These are phyloP conservation scores for Brotula barbata DNA, from an alignment of 2,797 vertebrate species.

Conservation along the genomic window DNA sequence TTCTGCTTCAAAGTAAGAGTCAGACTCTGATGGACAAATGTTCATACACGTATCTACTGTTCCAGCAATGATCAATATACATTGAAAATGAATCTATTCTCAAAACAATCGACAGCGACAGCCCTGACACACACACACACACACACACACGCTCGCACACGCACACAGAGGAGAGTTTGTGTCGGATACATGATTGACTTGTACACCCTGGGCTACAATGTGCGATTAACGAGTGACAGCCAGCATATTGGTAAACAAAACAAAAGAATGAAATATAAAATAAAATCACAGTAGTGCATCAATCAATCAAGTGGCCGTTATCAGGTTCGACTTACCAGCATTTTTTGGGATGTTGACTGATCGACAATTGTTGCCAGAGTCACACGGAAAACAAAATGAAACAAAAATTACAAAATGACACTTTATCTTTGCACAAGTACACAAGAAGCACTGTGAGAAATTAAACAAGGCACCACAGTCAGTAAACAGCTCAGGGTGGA, in stretches of 20 bases:
- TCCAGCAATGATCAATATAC: too few species aligned
- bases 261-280: slow-evolving; percentile 73
- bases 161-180: slow-evolving; percentile 65
- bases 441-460: slow-evolving; percentile 32
- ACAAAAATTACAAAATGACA: slow-evolving; percentile 83
- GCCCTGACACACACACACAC: slow-evolving; percentile 29
- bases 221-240: slow-evolving; percentile 80
- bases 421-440: slow-evolving; percentile 48
- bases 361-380: slow-evolving; percentile 85
- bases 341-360: slow-evolving; percentile 89
- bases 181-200: slow-evolving; percentile 76
- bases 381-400: slow-evolving; percentile 83
- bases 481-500: slow-evolving; percentile 23
- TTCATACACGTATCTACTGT: too few species aligned
- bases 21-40: too few species aligned
- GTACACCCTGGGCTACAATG: slow-evolving; percentile 75
- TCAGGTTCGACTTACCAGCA: slow-evolving; percentile 86
- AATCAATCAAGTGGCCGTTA: slow-evolving; percentile 81
- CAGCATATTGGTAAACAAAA: slow-evolving; percentile 76
- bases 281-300: slow-evolving; percentile 79
- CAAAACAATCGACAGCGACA: too few species aligned
- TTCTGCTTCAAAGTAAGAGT: too few species aligned
- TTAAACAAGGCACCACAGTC: slow-evolving; percentile 29
- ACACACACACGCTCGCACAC: slow-evolving; percentile 28
- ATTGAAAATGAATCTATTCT: too few species aligned